A percentile compares a stretch with the other conserved stretches of the same genome.
Conservation (phyloP, 2,797 vertebrate genomes). For the Anas bernieri region DNA sequence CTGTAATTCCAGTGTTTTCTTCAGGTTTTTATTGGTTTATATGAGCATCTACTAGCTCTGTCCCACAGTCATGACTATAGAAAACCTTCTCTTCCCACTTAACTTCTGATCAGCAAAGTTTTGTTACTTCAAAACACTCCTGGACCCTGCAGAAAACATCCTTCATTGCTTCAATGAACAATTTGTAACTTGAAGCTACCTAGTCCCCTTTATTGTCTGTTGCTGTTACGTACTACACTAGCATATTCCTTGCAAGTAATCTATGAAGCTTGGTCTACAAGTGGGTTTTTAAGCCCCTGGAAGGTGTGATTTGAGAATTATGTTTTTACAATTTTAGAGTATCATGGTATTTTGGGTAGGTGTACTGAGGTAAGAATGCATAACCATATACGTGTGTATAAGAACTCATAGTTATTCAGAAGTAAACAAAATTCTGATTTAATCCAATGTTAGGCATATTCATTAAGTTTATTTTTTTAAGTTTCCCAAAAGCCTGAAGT, state of each 20-base stretch:
- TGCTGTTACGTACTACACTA: neutral
- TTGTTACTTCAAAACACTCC: neutral
- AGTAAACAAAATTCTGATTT: neutral
- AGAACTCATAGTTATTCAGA: neutral
- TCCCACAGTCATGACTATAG: neutral
- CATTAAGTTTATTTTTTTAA: neutral
- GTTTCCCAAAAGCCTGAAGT: neutral
- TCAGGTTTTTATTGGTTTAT: neutral
- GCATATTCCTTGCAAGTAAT: neutral
- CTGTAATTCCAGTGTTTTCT: neutral
- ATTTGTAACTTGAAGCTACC: neutral
- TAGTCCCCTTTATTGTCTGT: fast-evolving
- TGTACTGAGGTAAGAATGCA: neutral
- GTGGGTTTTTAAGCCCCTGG: neutral
- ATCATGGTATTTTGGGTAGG: neutral
- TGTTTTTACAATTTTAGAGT: neutral
- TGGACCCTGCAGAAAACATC: neutral
- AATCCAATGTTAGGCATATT: neutral
- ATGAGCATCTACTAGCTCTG: neutral
- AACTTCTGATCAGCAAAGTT: neutral
- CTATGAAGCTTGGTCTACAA: neutral
- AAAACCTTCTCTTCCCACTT: neutral
- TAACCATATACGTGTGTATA: neutral
- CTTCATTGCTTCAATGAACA: neutral
- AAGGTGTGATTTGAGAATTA: neutral